Conservation (phyloP, 1,140 invertebrate species). For the Galleria mellonella region DNA sequence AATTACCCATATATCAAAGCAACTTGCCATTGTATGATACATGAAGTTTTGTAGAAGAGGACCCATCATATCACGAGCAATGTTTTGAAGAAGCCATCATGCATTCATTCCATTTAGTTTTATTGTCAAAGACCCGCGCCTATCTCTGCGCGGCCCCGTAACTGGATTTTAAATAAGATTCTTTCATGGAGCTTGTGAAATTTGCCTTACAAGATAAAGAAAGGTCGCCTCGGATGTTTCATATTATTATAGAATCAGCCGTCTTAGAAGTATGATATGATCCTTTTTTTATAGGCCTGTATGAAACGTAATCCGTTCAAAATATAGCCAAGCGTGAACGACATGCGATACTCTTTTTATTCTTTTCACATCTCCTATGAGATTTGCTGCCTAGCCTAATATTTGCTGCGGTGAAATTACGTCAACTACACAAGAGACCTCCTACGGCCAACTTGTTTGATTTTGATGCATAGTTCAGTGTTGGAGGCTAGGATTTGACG, state of each 20-base stretch:
- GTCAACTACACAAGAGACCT: conserved; percentile 33
- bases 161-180: conserved; percentile 73
- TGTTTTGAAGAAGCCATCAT: conserved; percentile 57
- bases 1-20: conserved; percentile 41
- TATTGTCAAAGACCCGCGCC: conserved; percentile 65
- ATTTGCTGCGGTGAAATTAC: conserved; percentile 64
- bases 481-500: conserved; percentile 22
- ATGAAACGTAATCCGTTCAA: conserved; percentile 24
- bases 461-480: conserved; percentile 66
- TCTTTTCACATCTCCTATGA: conserved; percentile 41
- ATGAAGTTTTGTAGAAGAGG: conserved; percentile 34
- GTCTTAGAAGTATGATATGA: conserved; percentile 49
- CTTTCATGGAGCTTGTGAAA: conserved; percentile 49
- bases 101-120: conserved; percentile 72
- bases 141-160: conserved; percentile 55
- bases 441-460: conserved; percentile 53
- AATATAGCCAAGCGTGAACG: conserved; percentile 9
- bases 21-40: conserved; percentile 44
- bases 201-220: conserved; percentile 68
- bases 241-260: conserved; percentile 51
- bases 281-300: conserved; percentile 44
- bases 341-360: conserved; percentile 45
- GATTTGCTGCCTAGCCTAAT: conserved; percentile 59
- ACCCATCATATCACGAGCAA: conserved; percentile 52
- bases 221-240: conserved; percentile 57